Base-by-base conservation (phyloP, 2,113 vertebrate genomes). In the Shinisaurus crocodilurus region DNA sequence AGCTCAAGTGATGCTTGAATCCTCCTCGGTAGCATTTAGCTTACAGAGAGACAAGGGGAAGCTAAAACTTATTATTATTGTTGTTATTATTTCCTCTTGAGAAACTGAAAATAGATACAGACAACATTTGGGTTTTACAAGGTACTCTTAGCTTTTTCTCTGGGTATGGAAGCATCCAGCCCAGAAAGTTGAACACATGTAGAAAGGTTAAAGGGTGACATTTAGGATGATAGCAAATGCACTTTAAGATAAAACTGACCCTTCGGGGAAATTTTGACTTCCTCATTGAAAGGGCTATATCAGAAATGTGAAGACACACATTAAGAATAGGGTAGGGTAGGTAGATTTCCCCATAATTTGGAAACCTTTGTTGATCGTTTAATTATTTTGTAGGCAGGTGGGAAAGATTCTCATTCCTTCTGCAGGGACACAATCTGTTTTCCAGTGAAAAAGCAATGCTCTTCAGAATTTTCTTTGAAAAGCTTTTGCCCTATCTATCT, bases 181-280 rank as follows among this genome's bases (percentile, higher is more conserved):
- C 91, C 91, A 90, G 83, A 90, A 76, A 1, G 0, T 1, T 34
- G 87, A 93, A 85, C 5, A 72, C 65, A 80, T 5, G n/a, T 0
- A 91, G 88, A 90, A 90, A 88, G 91, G 43, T 93, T 92, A 80
- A 91, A 92, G 93, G 92, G 92, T 95, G 92, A 95, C 90, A 93
- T 94, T 94, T 85, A 94, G 96, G 72, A 91, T 94, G 93, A 89
- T 93, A 91, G 95, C 91, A 95, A 95, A 96, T 94, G 96, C 95
- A 96, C 96, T 96, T 96, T 96, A 96, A 89, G 88, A 89, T 90
- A 50, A 0, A 81, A 84, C 23, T 92, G 93, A 92, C 94, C 92
- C 88, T 86, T 72, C 65, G 88, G 91, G 89, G 63, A 88, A 93
- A 82, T 92, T 85, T 82, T 75, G 90, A 91, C 90, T 93, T 93